A percentile compares a stretch with the other conserved stretches of the same genome.
Conservation (phyloP, 2,113 vertebrate genomes). For the Carassius gibelio region DNA sequence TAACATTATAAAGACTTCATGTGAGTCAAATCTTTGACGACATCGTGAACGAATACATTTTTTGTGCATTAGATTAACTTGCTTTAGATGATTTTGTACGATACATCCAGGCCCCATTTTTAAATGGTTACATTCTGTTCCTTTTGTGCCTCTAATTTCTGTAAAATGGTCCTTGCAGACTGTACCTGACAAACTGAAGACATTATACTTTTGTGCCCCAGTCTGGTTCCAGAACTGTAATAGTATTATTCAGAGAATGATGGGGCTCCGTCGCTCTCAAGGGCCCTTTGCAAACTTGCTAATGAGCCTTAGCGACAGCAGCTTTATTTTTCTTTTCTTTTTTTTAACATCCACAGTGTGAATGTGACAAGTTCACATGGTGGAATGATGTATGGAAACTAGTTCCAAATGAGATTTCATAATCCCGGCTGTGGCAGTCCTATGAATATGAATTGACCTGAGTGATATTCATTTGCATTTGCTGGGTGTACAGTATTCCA, state of each 20-base stretch:
- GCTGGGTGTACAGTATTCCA: slow-evolving; percentile 21
- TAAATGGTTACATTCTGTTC: background rate
- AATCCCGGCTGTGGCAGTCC: slow-evolving; percentile 16
- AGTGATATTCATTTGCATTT: slow-evolving; percentile 47
- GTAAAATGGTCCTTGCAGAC: slow-evolving; percentile 4
- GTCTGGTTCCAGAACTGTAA: background rate
- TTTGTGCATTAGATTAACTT: background rate
- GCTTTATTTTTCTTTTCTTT: background rate
- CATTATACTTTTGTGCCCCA: slow-evolving; percentile 25
- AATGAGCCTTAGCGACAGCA: slow-evolving; percentile 12
- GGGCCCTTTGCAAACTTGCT: slow-evolving; percentile 20
- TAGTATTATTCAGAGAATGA: slow-evolving; percentile 25
- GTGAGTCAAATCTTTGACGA: background rate
- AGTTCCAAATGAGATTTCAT: slow-evolving; percentile 32
- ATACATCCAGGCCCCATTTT: background rate
- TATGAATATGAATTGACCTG: slow-evolving; percentile 50
- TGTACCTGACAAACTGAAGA: background rate
- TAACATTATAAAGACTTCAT: background rate
- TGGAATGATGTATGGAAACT: slow-evolving; percentile 23
- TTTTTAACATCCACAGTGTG: background rate
- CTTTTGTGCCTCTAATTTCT: background rate
- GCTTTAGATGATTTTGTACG: background rate
- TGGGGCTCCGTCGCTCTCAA: background rate
- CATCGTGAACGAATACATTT: background rate
- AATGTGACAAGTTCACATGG: slow-evolving; percentile 27